Evolutionary conservation across 37 sponge, comb jelly and placozoan species (phyloP), one percentile per base, ranked within the genome.

Genomic region (Aplysina aerophoba): DNA sequence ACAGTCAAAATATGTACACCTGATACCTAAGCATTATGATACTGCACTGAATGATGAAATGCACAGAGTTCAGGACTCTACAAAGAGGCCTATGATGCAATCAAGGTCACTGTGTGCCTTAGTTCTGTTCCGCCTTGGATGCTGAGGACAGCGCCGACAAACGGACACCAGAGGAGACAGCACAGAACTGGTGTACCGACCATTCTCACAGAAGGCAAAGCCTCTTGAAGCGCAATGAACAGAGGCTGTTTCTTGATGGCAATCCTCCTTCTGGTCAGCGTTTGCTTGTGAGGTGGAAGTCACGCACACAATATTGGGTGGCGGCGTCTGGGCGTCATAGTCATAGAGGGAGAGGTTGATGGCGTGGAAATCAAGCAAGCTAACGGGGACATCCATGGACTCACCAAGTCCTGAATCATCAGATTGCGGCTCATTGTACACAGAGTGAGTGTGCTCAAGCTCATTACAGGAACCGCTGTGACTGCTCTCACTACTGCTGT

Each of bases 291-390:
- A 6, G 1, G 28, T 16, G 28, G 27, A 28, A 62, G 27, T 11
- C 4, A 62, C 12, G 28, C 64, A 62, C 3, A 14, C 64, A 4
- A 75, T 50, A 24, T 3, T 50, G 15, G 78, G 78, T 40, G 40
- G 57, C 59, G 57, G 86, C 17, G 25, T 59, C 35, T 21, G 89
- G 57, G 73, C 84, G 62, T 87, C 93, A 81, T 79, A 93, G 69
- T 90, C 93, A 53, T 93, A 93, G 34, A 93, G 53, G 20, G 90
- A 67, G 0, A 87, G 81, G 38, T 93, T 90, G 15, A 93, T 88
- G 17, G 84, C 85, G 68, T 85, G 69, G 17, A 93, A 93, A 58
- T 93, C 93, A 30, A 75, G 38, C 22, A 75, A 36, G 37, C 78
- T 50, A 38, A 75, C 24, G 0, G 78, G 78, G 4, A 50, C 44